Evolutionary conservation across 1,140 invertebrate genomes (phyloP), one percentile per base, ranked within the genome.

Genomic region (Dendrolimus kikuchii): DNA sequence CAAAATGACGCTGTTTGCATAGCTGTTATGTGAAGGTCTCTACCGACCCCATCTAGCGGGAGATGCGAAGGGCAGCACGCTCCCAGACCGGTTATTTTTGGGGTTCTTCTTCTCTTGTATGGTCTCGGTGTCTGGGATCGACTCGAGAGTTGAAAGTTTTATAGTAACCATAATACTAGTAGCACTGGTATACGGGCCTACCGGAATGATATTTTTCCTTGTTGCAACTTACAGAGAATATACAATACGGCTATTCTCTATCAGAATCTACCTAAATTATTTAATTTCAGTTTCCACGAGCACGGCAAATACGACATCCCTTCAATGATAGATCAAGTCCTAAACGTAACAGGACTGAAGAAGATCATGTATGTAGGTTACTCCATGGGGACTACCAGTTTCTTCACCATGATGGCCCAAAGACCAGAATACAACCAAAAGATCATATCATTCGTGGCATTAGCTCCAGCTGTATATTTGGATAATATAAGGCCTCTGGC

Each of bases 311-410:
- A 90, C 60, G 94, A 95, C 71, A 60, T 93, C 9, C 92, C 93
- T 39, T 91, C 92, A 0, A 89, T 91, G 70, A 89, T 95, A 9
- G 89, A 93, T 61, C 90, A 90, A 58, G 87, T 93, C 5, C 64
- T 93, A 2, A 63, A 87, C 1, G 67, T 73, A 8, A 93, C 91
- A 0, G 77, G 82, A 0, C 68, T 87, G 5, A 46, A 76, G 5
- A 86, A 90, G 46, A n/a, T 94, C 0, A 76, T 88, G 48, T 94
- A 89, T 68, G 62, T 90, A 36, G 89, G 89, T 37, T 89, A 90
- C 67, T 90, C 89, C 9, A 90, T 92, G 91, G 91, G 91, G 4
- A 88, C 88, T 5, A 91, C 90, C 0, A 83, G 81, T 48, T 91
- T 91, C 66, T 91, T 91, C 59, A 89, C 90, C 5, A 90, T 92